Evolutionary conservation across 2,113 vertebrate genomes (phyloP).

Genomic region (Ophthalmotilapia sp.): DNA sequence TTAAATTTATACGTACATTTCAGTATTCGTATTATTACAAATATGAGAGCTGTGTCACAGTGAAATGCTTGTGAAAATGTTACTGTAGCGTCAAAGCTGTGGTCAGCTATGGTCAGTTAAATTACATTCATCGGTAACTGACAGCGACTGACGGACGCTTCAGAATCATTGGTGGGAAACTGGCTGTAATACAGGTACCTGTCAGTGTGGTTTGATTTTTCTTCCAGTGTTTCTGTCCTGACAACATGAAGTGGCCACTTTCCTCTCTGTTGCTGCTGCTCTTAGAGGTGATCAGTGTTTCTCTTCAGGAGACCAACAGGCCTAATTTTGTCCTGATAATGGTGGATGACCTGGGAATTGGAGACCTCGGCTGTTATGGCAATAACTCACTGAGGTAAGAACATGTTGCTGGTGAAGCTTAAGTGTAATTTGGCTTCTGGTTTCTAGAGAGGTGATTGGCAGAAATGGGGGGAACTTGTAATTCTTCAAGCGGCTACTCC

Average conservation of each 20-base stretch:
- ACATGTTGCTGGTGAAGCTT: neutral
- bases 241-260: slow-evolving; percentile 61
- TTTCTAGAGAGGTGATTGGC: neutral
- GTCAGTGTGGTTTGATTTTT: neutral
- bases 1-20: neutral
- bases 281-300: neutral
- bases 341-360: slow-evolving; percentile 88
- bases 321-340: slow-evolving; percentile 81
- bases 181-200: neutral
- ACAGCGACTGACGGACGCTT: neutral
- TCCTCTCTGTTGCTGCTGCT: slow-evolving; percentile 33
- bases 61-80: neutral
- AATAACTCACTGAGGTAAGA: slow-evolving; percentile 82
- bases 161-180: neutral
- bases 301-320: neutral
- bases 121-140: neutral
- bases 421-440: neutral
- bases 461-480: neutral
- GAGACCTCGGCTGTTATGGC: slow-evolving; percentile 85
- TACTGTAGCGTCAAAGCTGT: neutral
- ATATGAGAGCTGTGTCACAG: neutral
- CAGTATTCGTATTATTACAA: rapidly evolving
- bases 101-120: neutral
- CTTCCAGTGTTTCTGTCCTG: neutral
- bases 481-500: neutral